Base-by-base conservation (phyloP, 2,888 invertebrate genomes). In the Oegoconia quadripuncta region DNA sequence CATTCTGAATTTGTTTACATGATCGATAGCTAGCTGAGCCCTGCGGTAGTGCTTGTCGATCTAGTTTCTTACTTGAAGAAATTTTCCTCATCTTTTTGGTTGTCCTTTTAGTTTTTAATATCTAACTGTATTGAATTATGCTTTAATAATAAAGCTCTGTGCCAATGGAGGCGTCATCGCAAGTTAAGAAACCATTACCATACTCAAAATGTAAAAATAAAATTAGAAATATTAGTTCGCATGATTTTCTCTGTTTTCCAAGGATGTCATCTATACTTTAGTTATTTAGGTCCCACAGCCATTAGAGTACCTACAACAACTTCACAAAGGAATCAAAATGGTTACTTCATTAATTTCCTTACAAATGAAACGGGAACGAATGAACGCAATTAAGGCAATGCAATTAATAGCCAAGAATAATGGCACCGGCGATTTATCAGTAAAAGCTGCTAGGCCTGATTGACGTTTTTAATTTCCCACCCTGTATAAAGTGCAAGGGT, bases 391-490 rank as follows among this genome's bases (percentile, higher is more conserved):
- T 76, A 77, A 73, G 65, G 61, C 64, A 73, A 68, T 76, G 74
- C 75, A 79, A 78, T 81, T 82, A 77, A 82, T 78, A 74, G 74
- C 68, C 56, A 58, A 63, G 72, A 74, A 73, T 78, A 82, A 78
- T 74, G 63, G 73, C 56, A 59, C 58, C 56, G 50, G 70, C 77
- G 78, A 81, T 78, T 77, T 78, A 80, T 81, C 74, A 76, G 75
- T 74, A 67, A 73, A 72, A 75, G 72, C 68, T 67, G 64, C 64
- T 55, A 59, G 62, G 52, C 54, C 53, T 83, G 84, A 84, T 81
- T 81, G 82, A 81, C 83, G 76, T 76, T 81, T 84, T 83, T 81
- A 79, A 81, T 75, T 74, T 68, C 45, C 65, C 52, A 54, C 56
- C 26, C 28, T 36, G 43, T 34, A 40, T 27, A 34, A 29, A 20